Base-by-base conservation (phyloP, 37 sponge, comb jelly and placozoan genomes). In the Geodia barretti region DNA sequence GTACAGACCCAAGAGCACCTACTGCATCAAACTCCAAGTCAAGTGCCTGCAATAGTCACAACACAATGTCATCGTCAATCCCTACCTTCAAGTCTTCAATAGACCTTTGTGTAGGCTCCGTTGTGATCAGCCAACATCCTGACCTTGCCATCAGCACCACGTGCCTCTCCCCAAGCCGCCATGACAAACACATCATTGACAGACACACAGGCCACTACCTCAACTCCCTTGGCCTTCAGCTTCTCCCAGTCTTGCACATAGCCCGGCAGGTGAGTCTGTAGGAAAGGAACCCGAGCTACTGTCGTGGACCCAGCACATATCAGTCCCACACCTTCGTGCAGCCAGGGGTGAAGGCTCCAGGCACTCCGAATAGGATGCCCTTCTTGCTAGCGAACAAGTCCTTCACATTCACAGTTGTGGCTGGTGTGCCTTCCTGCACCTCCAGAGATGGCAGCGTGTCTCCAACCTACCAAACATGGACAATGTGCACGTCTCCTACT, bases 161-260 rank as follows among this genome's bases (percentile, higher is more conserved):
- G 68, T 0, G 63, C 58, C 14, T 93, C 72, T 4, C 96, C 98
- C 98, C 98, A 98, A 19, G 96, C 98, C 20, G 75, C 64, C 96
- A 93, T 93, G 43, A 98, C 98, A 82, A 95, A 98, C 4, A 92
- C 84, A 78, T 98, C 98, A 64, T 98, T 98, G 14, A 98, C 98
- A 7, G 96, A 85, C 32, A 98, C 89, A 78, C 98, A 98, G n/a
- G 85, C 96, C 29, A 98, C 83, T 2, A 93, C 78, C 19, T 98
- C 94, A 0, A 98, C 77, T 24, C 94, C 94, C 63, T 88, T 88
- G 25, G 70, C 84, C 72, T 95, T 97, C 59, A 93, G 58, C 70
- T 83, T 81, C 19, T 93, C 90, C 54, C 59, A 85, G 43, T 93
- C 92, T 33, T 81, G 34, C 0, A 98, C 58, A 77, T 88, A 98